Percentiles rank a stretch among this genome's conserved stretches.
phyloP scores from a whole-genome alignment of 1,140 invertebrate genomes.

The Leptoteleia sp. region DNA sequence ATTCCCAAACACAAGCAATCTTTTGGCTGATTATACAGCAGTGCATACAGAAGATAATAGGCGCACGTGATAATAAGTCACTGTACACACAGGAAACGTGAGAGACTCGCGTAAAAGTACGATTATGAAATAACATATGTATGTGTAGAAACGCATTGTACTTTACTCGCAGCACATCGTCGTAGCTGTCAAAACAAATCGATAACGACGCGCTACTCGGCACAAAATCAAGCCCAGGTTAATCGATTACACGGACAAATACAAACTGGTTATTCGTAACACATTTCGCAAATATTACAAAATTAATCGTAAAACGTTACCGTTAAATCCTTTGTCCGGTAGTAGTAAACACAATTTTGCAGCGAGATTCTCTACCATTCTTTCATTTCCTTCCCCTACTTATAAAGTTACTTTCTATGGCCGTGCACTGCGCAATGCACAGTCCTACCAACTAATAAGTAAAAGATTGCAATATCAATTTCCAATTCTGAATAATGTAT shows the following conservation, averaged over 20 bases:
- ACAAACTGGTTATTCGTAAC: neutral
- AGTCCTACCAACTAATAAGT: slow-evolving; percentile 32
- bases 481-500: neutral
- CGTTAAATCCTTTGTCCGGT: slow-evolving; percentile 67
- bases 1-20: too few relatives aligned
- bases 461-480: neutral
- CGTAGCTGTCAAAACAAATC: slow-evolving; percentile 61
- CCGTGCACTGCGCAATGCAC: slow-evolving; percentile 15
- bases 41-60: slow-evolving; percentile 5
- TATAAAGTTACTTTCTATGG: slow-evolving; percentile 29
- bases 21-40: neutral
- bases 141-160: slow-evolving; percentile 22
- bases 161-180: slow-evolving; percentile 25
- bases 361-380: slow-evolving; percentile 77
- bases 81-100: neutral
- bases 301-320: slow-evolving; percentile 60
- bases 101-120: neutral
- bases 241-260: neutral
- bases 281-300: slow-evolving; percentile 6
- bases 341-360: slow-evolving; percentile 76
- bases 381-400: slow-evolving; percentile 51
- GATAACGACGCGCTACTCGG: slow-evolving; percentile 43
- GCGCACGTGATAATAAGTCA: neutral
- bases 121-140: slow-evolving; percentile 3
- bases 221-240: too few relatives aligned